A percentile compares a stretch with the other conserved stretches of the same genome.
Evolutionary conservation across 2,888 invertebrate genomes (phyloP).

Genomic region (Drosophila meridionalis): DNA sequence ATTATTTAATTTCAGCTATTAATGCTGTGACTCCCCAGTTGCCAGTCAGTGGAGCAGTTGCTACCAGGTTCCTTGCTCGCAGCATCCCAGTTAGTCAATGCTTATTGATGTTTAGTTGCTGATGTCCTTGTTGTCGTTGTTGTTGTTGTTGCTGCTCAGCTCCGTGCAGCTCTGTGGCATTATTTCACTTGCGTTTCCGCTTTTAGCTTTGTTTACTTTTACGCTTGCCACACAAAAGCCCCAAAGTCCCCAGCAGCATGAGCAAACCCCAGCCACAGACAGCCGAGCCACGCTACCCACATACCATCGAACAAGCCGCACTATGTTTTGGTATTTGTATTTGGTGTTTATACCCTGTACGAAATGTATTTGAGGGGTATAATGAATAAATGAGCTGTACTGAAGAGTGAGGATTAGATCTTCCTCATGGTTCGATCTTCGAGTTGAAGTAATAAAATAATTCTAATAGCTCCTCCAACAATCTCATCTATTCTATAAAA

Average conservation of each 20-base stretch:
- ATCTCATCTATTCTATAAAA: no score
- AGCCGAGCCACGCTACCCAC: constrained; percentile 38
- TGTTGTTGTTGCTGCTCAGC: constrained; percentile 38
- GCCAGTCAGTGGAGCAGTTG: constrained; percentile 45
- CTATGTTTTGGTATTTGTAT: constrained; percentile 79
- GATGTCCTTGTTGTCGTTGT: constrained; percentile 40
- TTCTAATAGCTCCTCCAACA: no score
- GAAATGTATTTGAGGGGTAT: not conserved
- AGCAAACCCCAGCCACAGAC: constrained; percentile 50
- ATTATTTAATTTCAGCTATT: constrained; percentile 79
- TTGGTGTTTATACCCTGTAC: constrained; percentile 55
- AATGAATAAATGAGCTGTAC: not conserved
- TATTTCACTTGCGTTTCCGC: constrained; percentile 79
- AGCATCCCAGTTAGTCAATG: constrained; percentile 76
- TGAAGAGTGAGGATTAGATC: not conserved
- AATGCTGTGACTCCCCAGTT: constrained; percentile 68
- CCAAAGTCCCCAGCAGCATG: constrained; percentile 71
- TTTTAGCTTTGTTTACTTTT: constrained; percentile 80
- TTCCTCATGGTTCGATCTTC: no score
- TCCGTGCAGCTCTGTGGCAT: constrained; percentile 62
- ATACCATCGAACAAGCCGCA: constrained; percentile 63
- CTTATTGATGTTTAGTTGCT: constrained; percentile 78
- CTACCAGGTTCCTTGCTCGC: constrained; percentile 35
- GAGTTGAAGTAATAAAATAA: no score
- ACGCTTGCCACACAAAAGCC: constrained; percentile 78